Evolutionary conservation across 2,113 vertebrate genomes (phyloP), one percentile per base, ranked within the genome.

Genomic region (Gasterosteus aculeatus): DNA sequence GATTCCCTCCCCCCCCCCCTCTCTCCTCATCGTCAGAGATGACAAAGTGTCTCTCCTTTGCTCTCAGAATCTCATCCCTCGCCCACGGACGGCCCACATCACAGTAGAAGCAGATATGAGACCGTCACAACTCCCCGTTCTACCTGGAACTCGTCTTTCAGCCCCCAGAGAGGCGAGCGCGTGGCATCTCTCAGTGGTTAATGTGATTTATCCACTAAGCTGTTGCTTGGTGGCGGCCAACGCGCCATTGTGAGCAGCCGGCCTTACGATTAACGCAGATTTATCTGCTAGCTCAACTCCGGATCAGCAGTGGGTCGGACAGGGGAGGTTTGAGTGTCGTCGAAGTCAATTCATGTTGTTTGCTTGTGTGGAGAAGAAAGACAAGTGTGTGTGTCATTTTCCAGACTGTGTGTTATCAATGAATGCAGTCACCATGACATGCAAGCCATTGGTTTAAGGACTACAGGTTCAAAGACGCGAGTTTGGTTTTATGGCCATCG

Each of bases 191-290:
- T 80, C 69, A 56, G 84, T 56, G 81, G 83, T 87, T 82, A 89
- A 91, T 77, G 85, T 91, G 89, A 91, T 91, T 90, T 89, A 89
- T 92, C 81, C 81, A 54, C 62, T 69, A 53, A 82, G 80, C 81
- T 57, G 76, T 82, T 83, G 76, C 81, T 72, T 69, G 75, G 49
- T 73, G 74, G 73, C 82, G 80, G 81, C 74, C 65, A 68, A 60
- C 54, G 58, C 77, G 65, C 76, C 79, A 72, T 69, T 29, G 58
- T 69, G 51, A 86, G 69, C 81, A 64, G 77, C 78, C 83, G 71
- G 72, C 72, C 80, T 80, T 58, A 81, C 85, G 88, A 86, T 88
- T 90, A 87, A 69, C 47, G 19, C 83, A 67, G 79, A 89, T 89
- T 85, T 82, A 89, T 88, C 29, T 57, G 54, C 65, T 7, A 72